Evolutionary conservation across 2,888 invertebrate species (phyloP).

Genomic region (Nomada fabriciana): DNA sequence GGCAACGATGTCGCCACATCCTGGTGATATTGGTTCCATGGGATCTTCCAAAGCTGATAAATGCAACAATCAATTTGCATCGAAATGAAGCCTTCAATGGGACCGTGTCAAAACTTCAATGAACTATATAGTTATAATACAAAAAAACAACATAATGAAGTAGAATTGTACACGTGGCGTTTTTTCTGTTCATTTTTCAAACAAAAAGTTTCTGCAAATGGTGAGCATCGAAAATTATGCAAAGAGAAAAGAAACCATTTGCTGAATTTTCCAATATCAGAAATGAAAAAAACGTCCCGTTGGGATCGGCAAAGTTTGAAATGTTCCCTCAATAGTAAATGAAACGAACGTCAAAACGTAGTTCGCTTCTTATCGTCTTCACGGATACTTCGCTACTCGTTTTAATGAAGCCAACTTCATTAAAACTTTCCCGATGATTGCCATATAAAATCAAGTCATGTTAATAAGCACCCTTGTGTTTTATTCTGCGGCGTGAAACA

Average conservation of each 20-base stretch:
- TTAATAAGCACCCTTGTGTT: conserved; percentile 6
- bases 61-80: not conserved
- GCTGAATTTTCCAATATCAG: conserved; percentile 20
- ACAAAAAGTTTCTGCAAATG: too few relatives aligned
- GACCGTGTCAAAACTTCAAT: not conserved
- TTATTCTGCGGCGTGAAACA: too few relatives aligned
- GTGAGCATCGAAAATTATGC: too few relatives aligned
- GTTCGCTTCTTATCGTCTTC: conserved; percentile 46
- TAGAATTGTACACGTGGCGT: too few relatives aligned
- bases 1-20: conserved; percentile 15
- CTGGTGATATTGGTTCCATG: conserved; percentile 31
- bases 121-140: too few relatives aligned
- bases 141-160: too few relatives aligned
- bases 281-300: not conserved
- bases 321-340: not conserved
- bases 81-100: conserved; percentile 4
- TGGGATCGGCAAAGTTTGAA: conserved; percentile 19
- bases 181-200: too few relatives aligned
- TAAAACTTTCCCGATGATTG: conserved; percentile 38
- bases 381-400: conserved; percentile 9
- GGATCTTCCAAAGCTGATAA: conserved; percentile 18
- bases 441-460: conserved; percentile 26
- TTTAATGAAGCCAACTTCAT: conserved; percentile 33
- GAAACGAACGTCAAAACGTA: conserved; percentile 27
- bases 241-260: not conserved